These are phyloP conservation scores for Seira musarum DNA, from an alignment of 2,888 invertebrate genomes.

Conservation along the genomic window DNA sequence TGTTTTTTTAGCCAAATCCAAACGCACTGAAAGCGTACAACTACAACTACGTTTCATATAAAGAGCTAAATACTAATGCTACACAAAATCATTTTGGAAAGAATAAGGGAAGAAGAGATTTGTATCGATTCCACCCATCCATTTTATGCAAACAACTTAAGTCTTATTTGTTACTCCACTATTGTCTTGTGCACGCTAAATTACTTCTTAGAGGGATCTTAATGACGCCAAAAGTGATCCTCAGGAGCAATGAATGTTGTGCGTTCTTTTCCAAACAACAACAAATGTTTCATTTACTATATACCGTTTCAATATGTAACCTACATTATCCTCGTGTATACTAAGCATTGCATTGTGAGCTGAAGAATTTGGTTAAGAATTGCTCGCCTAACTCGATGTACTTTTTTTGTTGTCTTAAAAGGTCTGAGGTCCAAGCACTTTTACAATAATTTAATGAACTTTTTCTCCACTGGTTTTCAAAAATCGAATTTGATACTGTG, in stretches of 20 bases:
- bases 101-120: conserved; percentile 42
- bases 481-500: too few relatives aligned
- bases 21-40: too few relatives aligned
- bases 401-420: too few relatives aligned
- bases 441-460: too few relatives aligned
- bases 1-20: not conserved
- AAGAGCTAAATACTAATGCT: not conserved
- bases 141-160: conserved; percentile 58
- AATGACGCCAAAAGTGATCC: conserved; percentile 52
- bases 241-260: conserved; percentile 46
- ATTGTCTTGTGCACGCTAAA: conserved; percentile 55
- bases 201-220: conserved; percentile 57
- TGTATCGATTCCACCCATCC: conserved; percentile 60
- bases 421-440: too few relatives aligned
- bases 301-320: too few relatives aligned
- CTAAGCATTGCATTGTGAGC: too few relatives aligned
- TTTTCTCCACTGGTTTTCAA: too few relatives aligned
- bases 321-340: too few relatives aligned
- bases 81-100: not conserved
- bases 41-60: not conserved
- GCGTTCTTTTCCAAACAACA: not conserved
- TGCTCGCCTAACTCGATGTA: too few relatives aligned
- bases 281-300: too few relatives aligned
- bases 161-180: conserved; percentile 55
- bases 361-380: too few relatives aligned